Evolutionary conservation across 2,888 invertebrate species (phyloP), one percentile per base, ranked within the genome.

Genomic region (Athripsodes cinereus): DNA sequence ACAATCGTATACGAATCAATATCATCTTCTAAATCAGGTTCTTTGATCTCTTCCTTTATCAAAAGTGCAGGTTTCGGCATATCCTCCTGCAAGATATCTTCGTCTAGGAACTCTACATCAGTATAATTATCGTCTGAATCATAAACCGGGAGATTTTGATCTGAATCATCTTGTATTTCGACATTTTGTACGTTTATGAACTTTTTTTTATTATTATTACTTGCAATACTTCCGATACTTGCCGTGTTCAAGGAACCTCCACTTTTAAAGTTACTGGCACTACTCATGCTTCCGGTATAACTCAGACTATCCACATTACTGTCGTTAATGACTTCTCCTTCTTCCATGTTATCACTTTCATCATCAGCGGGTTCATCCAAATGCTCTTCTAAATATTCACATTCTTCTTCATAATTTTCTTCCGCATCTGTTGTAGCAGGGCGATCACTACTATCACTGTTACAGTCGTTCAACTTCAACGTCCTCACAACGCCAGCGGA

Each of bases 1-100:
- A 51, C 35, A 20, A 52, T 59, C 2, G 40, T 59, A 20, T 52
- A 59, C 13, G 52, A 26, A 20, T 26, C 52, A 6, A 56, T 47
- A 8, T 61, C 61, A n/a, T 61, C 61, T 47, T 62, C 62, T 8
- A 63, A 22, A n/a, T 61, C 61, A 6, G 59, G 54, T 21, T 59
- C 54, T 46, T 51, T 51, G 10, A 20, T 35, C 10, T 52, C 58
- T 1, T 58, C 56, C 2, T 61, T 26, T 6, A 16, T 20, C 11
- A 47, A 18, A 2, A 22, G 22, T 48, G 11, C 5, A 11, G 6
- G 50, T 50, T 50, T 26, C 2, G 26, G n/a, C 11, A 35, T 19
- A 8, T 52, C 57, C 16, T 47, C 52, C 10, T 44, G 46, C 13
- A 52, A 19, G 20, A 57, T 57, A n/a, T 46, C 52, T 21, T 57